Percentiles rank a stretch among this genome's conserved stretches.
Conservation (phyloP, 2,797 vertebrate species). For the Sparidentex hasta region DNA sequence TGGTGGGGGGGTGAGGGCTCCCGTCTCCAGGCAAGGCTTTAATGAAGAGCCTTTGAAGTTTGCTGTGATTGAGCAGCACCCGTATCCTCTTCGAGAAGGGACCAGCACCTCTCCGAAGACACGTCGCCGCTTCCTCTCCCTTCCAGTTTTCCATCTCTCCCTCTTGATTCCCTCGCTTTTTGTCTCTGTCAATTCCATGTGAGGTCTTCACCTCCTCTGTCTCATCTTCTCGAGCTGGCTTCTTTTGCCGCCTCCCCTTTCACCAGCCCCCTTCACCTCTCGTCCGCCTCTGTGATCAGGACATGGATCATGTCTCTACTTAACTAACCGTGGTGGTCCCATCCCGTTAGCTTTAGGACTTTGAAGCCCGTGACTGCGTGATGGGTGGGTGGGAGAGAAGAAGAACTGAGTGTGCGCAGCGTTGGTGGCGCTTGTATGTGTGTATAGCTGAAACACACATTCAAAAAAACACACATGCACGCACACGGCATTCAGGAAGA, state of each 20-base stretch:
- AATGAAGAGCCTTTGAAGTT: conserved; percentile 82
- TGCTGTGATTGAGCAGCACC: conserved; percentile 72
- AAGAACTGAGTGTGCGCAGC: conserved; percentile 21
- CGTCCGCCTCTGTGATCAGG: conserved; percentile 72
- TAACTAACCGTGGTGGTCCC: conserved; percentile 72
- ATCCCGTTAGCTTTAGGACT: conserved; percentile 55
- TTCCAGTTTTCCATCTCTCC: conserved; percentile 30
- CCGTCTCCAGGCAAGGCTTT: conserved; percentile 74
- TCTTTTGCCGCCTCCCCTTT: conserved; percentile 8
- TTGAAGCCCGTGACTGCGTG: conserved; percentile 53
- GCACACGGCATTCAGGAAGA: conserved; percentile 44
- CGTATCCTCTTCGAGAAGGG: conserved; percentile 69
- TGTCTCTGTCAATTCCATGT: conserved; percentile 50
- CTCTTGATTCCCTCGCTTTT: conserved; percentile 49
- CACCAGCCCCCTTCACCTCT: not conserved
- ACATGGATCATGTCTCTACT: conserved; percentile 71
- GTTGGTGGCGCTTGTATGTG: not conserved
- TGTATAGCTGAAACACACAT: conserved; percentile 23
- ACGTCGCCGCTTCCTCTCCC: conserved; percentile 38
- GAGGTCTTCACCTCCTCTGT: conserved; percentile 43
- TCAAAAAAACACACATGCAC: conserved; percentile 27
- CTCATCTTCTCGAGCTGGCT: not conserved
- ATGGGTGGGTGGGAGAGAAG: not conserved
- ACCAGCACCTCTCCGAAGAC: conserved; percentile 55
- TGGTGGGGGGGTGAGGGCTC: conserved; percentile 28